phyloP scores from a whole-genome alignment of 1,140 invertebrate genomes.

The Heliconius hermathena region DNA sequence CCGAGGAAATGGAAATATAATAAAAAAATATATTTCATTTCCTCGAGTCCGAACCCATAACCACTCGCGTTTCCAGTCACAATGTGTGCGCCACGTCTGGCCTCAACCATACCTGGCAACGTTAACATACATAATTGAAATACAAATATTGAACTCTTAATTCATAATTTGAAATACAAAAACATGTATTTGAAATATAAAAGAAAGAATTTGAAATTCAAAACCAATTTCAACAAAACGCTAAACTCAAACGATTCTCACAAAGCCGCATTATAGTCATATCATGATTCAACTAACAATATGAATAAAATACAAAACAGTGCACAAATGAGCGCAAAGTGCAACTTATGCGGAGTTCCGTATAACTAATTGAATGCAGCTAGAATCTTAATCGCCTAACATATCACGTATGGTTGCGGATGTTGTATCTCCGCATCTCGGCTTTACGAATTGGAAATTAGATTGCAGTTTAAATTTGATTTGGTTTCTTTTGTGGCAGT shows the following conservation, averaged over 20 bases:
- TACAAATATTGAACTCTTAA: no score
- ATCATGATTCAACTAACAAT: conserved; percentile 19
- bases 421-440: neutral
- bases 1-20: no score
- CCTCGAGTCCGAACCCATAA: neutral
- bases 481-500: no score
- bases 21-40: neutral
- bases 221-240: neutral
- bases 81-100: neutral
- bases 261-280: neutral
- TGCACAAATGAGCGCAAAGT: conserved; percentile 24
- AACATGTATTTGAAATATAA: no score
- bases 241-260: neutral
- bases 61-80: neutral
- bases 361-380: conserved; percentile 46
- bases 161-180: no score
- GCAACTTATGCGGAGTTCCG: conserved; percentile 32
- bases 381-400: conserved; percentile 48
- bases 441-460: conserved; percentile 28
- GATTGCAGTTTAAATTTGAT: neutral
- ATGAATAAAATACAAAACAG: conserved; percentile 27
- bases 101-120: no score
- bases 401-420: conserved; percentile 45
- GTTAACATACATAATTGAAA: no score
- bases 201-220: no score